Base-by-base conservation (phyloP, 2,888 invertebrate genomes). In the Xestia ashworthii region DNA sequence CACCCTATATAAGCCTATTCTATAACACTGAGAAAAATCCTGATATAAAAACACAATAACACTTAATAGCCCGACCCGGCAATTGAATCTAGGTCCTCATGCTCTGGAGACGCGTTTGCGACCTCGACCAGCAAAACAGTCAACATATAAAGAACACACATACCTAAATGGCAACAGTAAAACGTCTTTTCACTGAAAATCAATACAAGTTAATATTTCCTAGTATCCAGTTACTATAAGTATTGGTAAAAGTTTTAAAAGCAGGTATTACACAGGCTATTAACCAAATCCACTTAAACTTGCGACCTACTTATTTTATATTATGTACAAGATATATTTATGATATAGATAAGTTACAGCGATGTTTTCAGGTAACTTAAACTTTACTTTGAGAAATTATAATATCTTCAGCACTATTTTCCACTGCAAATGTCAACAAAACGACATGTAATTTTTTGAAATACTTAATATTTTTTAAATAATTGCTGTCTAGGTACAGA, bases 251-350 rank as follows among this genome's bases (percentile, higher is more conserved):
- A 87, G 41, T 82, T 86, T 84, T 86, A 84, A 84, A 84, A 86
- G 80, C 78, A 71, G 78, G 62, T 80, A 83, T 86, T 86, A 80
- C 66, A 55, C 71, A 55, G 71, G 48, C 78, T 86, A 84, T 86
- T 86, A 84, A 74, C 53, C 50, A 84, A 86, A 87, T 87, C 87
- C 84, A 80, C 82, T 87, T 82, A 82, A 85, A 80, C 78, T 81
- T 65, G 72, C 79, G 84, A 86, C 88, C 87, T 55, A 74, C 77
- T 83, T 85, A 38, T n/a, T 38, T 70, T 66, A 55, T 44, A 65
- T n/a, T 64, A 64, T 58, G 16, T 60, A 65, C 22, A n/a, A 81
- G 67, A 41, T 80, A 41, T 64, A 11, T 55, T 55, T 73, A 25
- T 62, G 60, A 50, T 44, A n/a, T 50, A 19, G 11, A 19, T 74